phyloP scores from a whole-genome alignment of 2,797 vertebrate species.

The Allobates femoralis region DNA sequence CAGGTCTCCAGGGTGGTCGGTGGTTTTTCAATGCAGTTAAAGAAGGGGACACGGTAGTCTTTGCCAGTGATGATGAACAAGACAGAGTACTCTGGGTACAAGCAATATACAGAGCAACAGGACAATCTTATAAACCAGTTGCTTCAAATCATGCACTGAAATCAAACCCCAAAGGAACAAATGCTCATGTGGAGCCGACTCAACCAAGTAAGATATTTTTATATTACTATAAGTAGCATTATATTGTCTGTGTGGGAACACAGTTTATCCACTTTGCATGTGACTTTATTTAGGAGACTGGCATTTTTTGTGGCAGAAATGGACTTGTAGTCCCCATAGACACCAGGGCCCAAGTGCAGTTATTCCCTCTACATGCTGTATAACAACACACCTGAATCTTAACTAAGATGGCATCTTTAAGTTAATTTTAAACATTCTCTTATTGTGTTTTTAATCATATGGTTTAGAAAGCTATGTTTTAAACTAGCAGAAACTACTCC shows the following conservation, averaged over 20 bases:
- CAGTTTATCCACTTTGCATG: neutral
- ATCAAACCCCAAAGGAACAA: slow-evolving; percentile 82
- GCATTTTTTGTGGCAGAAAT: neutral
- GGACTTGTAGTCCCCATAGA: neutral
- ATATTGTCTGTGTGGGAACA: neutral
- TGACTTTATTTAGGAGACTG: neutral
- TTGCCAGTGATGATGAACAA: slow-evolving; percentile 92
- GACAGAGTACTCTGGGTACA: slow-evolving; percentile 94
- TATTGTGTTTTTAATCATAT: neutral
- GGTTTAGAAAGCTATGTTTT: neutral
- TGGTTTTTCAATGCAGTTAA: slow-evolving; percentile 94
- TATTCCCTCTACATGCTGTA: neutral
- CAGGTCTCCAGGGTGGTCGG: slow-evolving; percentile 91
- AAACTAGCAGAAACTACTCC: neutral
- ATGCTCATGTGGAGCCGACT: slow-evolving; percentile 77
- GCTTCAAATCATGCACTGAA: slow-evolving; percentile 84
- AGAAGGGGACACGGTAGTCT: slow-evolving; percentile 92
- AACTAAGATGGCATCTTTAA: neutral
- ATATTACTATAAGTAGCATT: neutral
- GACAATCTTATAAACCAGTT: slow-evolving; percentile 93
- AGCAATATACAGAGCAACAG: slow-evolving; percentile 96
- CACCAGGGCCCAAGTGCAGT: neutral
- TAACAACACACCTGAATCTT: neutral
- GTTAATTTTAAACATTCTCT: neutral
- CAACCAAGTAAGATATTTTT: slow-evolving; percentile 81